These are phyloP conservation scores for Trisateles emortualis DNA, from an alignment of 2,888 invertebrate species.

Conservation along the genomic window DNA sequence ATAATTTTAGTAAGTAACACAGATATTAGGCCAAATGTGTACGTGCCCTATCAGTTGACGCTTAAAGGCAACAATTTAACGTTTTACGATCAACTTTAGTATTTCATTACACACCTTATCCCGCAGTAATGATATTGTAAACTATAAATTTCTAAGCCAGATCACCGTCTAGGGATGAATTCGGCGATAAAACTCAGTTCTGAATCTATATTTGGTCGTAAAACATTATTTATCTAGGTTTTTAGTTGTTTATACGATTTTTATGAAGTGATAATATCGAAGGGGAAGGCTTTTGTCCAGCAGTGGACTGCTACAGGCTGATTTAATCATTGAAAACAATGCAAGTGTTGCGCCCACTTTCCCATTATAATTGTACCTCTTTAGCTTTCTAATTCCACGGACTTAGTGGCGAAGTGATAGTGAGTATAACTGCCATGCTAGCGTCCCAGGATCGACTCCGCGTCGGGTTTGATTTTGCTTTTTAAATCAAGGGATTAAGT, in stretches of 20 bases:
- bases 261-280: not conserved
- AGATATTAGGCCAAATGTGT: not conserved
- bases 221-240: conserved; percentile 1
- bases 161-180: conserved; percentile 11
- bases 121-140: conserved; percentile 40
- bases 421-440: too few relatives aligned
- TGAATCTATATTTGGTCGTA: not conserved
- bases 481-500: too few relatives aligned
- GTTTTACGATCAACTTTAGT: conserved; percentile 44
- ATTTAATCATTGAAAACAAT: too few relatives aligned
- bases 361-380: too few relatives aligned
- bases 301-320: too few relatives aligned
- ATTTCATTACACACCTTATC: conserved; percentile 42
- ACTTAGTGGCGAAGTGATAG: too few relatives aligned
- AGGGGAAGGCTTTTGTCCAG: too few relatives aligned
- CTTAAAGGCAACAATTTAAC: conserved; percentile 46
- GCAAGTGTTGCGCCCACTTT: too few relatives aligned
- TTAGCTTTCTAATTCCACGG: too few relatives aligned
- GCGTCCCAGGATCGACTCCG: too few relatives aligned
- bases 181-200: conserved; percentile 6
- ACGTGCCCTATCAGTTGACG: conserved; percentile 15
- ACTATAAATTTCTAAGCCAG: conserved; percentile 36
- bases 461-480: too few relatives aligned
- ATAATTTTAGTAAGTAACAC: too few relatives aligned
- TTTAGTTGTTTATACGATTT: not conserved